Conservation (phyloP, 35 echinoderm and acorn worm genomes). For the Acanthaster planci region DNA sequence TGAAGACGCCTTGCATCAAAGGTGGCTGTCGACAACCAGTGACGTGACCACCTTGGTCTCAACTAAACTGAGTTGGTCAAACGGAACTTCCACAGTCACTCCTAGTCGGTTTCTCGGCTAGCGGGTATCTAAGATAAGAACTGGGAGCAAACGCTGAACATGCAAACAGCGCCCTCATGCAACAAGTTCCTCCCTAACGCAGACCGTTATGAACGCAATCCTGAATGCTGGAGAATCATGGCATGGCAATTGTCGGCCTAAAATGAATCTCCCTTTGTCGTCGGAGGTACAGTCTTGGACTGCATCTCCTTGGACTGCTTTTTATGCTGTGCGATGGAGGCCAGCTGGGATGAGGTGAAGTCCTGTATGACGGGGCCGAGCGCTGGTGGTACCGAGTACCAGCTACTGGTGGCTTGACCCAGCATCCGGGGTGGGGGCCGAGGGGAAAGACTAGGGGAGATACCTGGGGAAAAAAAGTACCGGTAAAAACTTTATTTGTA, state of each 20-base stretch:
- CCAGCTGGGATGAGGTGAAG: conserved; percentile 76
- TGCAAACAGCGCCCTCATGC: no score
- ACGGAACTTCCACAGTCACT: no score
- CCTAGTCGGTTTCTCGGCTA: no score
- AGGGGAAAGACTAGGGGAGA: conserved; percentile 56
- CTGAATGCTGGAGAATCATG: no score
- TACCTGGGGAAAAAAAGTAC: conserved; percentile 35
- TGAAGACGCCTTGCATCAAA: no score
- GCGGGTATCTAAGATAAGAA: no score
- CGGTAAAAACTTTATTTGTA: not conserved
- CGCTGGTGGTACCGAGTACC: conserved; percentile 86
- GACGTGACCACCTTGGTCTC: no score
- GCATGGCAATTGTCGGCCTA: conserved; percentile 22
- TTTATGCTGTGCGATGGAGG: conserved; percentile 72
- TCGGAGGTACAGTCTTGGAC: not conserved
- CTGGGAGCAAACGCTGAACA: no score
- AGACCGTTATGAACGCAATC: no score
- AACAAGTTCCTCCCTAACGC: no score
- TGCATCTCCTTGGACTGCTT: conserved; percentile 50
- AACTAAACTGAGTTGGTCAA: no score
- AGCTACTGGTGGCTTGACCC: not conserved
- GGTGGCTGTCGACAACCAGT: no score
- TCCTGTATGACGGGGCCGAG: conserved; percentile 77
- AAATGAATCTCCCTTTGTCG: not conserved
- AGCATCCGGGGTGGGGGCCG: conserved; percentile 40